Evolutionary conservation across 2,888 invertebrate genomes (phyloP), one percentile per base, ranked within the genome.

Genomic region (Chrysolina oricalcia): DNA sequence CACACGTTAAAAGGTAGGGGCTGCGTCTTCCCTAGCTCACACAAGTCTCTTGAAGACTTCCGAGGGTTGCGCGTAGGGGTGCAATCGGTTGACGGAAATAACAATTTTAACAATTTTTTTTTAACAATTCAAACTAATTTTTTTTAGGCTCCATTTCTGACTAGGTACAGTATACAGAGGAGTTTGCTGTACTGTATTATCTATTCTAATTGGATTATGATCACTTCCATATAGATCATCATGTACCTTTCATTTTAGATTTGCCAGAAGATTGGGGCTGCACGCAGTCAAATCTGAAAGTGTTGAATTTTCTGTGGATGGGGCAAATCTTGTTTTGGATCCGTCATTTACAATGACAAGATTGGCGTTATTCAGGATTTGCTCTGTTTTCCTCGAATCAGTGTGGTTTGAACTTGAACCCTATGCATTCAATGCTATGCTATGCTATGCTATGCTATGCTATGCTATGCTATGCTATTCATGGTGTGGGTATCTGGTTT

Each of bases 361-460:
- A 64, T 64, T 15, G n/a, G 41, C 64, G 9, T 11, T 40, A 21
- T 9, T 64, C 11, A 64, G 17, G 5, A 64, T 41, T 11, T 64
- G 27, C n/a, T 64, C 43, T 15, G 40, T 64, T 41, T 41, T 64
- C 40, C 17, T 2, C 41, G 15, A 40, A 21, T 64, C 41, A 64
- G 64, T 64, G 40, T 64, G 40, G 64, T 64, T 64, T 19, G 64
- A 64, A 21, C 41, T 40, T n/a, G n/a, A n/a, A n/a, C n/a, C n/a
- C n/a, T n/a, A n/a, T n/a, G n/a, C n/a, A n/a, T n/a, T n/a, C n/a
- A n/a, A n/a, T n/a, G n/a, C n/a, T n/a, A n/a, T n/a, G n/a, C 64
- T 40, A 64, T 5, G 5, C 40, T 35, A n/a, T 63, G 19, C 40
- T 64, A 64, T 64, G 64, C 40, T 40, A 35, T 10, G 27, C 40